These are phyloP conservation scores for Drosophila ambigua DNA, from an alignment of 1,140 invertebrate genomes.

Conservation along the genomic window DNA sequence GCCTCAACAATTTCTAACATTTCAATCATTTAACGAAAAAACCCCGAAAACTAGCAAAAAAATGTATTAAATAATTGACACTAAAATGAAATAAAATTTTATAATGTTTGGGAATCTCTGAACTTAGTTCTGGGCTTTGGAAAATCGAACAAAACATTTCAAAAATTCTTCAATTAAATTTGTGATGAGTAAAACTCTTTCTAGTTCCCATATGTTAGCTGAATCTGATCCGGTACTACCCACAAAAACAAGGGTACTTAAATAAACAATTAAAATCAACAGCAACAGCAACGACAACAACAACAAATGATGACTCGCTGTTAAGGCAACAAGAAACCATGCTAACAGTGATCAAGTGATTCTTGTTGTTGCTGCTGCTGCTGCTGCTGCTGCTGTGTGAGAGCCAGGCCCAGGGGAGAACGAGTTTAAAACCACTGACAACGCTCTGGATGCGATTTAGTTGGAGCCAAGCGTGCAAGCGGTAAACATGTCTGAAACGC, in stretches of 20 bases:
- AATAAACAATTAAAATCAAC: conserved; percentile 66
- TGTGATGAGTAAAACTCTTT: no score
- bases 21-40: no score
- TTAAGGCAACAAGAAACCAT: conserved; percentile 34
- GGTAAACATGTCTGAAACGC: conserved; percentile 55
- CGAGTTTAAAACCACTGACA: conserved; percentile 73
- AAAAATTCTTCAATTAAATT: no score
- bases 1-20: no score
- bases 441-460: conserved; percentile 57
- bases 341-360: not conserved
- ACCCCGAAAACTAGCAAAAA: no score
- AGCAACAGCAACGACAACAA: conserved; percentile 20
- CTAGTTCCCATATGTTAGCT: no score
- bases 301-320: conserved; percentile 49
- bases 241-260: conserved; percentile 11
- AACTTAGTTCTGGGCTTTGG: no score
- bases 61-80: no score
- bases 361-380: conserved; percentile 1
- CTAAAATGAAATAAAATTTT: no score
- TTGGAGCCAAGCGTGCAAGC: conserved; percentile 49
- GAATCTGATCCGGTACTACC: not conserved
- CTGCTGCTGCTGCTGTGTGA: conserved; percentile 12
- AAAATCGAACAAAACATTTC: no score
- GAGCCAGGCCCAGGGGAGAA: conserved; percentile 41
- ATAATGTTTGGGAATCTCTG: no score